Evolutionary conservation across 2,888 invertebrate genomes (phyloP).

Genomic region (Myathropa florea): DNA sequence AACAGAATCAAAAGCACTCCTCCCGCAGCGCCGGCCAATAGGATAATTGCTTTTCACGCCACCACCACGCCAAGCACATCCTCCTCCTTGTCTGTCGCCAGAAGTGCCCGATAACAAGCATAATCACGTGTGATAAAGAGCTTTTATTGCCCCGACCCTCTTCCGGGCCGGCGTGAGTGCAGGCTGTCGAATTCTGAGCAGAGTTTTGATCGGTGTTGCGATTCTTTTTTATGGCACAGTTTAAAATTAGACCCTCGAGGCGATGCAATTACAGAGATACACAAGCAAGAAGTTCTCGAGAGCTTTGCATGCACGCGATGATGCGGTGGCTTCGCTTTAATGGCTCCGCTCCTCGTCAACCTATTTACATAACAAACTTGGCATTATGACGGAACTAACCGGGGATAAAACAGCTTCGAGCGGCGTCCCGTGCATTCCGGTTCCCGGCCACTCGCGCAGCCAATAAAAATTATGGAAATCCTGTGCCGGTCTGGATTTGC

Average conservation of each 20-base stretch:
- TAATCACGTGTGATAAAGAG: constrained; percentile 33
- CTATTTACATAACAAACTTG: constrained; percentile 59
- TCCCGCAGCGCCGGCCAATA: constrained; percentile 22
- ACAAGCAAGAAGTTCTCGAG: neutral
- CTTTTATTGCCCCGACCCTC: constrained; percentile 9
- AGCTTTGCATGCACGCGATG: constrained; percentile 1
- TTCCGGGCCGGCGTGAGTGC: neutral
- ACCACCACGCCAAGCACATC: constrained; percentile 18
- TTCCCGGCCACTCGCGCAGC: constrained; percentile 15
- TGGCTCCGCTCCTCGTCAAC: constrained; percentile 41
- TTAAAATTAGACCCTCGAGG: constrained; percentile 29
- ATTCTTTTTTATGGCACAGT: neutral
- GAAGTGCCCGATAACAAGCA: constrained; percentile 25
- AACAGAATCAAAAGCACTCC: neutral
- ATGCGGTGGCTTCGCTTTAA: constrained; percentile 21
- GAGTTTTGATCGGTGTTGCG: neutral
- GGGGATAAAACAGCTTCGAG: constrained; percentile 38
- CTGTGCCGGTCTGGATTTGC: constrained; percentile 53
- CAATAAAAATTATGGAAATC: constrained; percentile 68
- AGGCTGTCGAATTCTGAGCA: neutral
- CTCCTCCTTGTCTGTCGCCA: neutral
- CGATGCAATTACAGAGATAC: constrained; percentile 40
- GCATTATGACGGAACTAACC: constrained; percentile 52
- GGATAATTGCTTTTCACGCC: constrained; percentile 22
- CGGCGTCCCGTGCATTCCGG: constrained; percentile 47